These are phyloP conservation scores for Drosophila lutescens DNA, from an alignment of 2,888 invertebrate species.

Conservation along the genomic window DNA sequence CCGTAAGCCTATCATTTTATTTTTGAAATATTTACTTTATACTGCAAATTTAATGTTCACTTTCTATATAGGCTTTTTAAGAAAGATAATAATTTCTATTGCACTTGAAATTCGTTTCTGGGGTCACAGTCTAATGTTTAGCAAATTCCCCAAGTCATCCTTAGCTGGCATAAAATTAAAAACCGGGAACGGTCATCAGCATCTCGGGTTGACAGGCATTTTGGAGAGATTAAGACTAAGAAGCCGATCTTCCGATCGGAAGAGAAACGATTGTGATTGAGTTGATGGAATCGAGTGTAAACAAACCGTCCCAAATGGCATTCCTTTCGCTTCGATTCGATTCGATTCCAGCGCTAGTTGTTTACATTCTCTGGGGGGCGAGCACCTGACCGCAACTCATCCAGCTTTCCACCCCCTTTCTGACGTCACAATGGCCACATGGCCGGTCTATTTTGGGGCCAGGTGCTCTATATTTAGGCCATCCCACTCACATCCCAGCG, in stretches of 20 bases:
- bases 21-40: too few relatives aligned
- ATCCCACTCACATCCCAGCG: conserved; percentile 11
- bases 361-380: conserved; percentile 8
- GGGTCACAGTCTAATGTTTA: not conserved
- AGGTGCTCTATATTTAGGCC: conserved; percentile 33
- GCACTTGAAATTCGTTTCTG: not conserved
- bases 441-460: conserved; percentile 33
- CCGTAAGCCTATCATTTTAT: too few relatives aligned
- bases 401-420: not conserved
- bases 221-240: not conserved
- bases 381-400: conserved; percentile 13
- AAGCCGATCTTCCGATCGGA: not conserved
- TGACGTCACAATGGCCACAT: conserved; percentile 37
- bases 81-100: too few relatives aligned
- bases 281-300: not conserved
- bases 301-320: conserved; percentile 1
- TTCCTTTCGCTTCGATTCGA: conserved; percentile 1
- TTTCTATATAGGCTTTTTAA: too few relatives aligned
- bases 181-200: not conserved
- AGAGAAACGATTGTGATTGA: conserved; percentile 4
- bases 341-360: conserved; percentile 1
- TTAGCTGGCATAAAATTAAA: not conserved
- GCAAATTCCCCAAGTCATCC: not conserved
- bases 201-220: not conserved
- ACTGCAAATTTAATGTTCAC: too few relatives aligned